Evolutionary conservation across 2,113 vertebrate genomes (phyloP).

Genomic region (Myrmecophaga tridactyla): DNA sequence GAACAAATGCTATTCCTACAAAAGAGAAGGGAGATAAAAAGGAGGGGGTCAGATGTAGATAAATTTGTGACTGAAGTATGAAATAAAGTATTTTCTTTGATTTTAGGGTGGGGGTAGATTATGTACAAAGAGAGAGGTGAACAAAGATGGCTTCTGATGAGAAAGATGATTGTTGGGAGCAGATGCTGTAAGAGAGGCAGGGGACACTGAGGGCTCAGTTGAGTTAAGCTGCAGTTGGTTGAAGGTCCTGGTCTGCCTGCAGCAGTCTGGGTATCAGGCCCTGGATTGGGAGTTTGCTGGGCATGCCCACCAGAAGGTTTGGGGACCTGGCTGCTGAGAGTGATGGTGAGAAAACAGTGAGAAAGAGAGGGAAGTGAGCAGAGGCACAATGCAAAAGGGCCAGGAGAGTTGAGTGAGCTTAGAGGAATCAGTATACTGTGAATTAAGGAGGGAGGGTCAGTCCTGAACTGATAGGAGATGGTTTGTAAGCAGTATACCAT

Average conservation of each 20-base stretch:
- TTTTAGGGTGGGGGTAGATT: no score
- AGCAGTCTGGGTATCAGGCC: background rate
- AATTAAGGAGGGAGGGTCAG: background rate
- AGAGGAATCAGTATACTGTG: background rate
- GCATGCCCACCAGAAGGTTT: background rate
- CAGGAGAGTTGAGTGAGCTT: background rate
- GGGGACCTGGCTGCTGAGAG: background rate
- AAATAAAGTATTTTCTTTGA: background rate
- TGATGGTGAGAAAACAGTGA: fast-evolving
- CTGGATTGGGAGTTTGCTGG: background rate
- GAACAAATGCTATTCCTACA: background rate
- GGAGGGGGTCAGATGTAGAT: background rate
- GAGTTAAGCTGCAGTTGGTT: background rate
- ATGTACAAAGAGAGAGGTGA: background rate
- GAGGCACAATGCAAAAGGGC: background rate
- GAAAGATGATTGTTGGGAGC: background rate
- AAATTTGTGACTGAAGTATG: background rate
- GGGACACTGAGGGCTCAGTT: background rate
- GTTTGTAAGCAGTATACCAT: fast-evolving
- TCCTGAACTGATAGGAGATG: background rate
- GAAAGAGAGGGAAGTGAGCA: background rate
- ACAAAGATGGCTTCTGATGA: background rate
- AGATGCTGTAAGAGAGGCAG: background rate
- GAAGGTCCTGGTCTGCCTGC: no score
- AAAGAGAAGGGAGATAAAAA: background rate